Conservation (phyloP, 2,113 vertebrate species). For the Cryptomyrus ogoouensis region DNA sequence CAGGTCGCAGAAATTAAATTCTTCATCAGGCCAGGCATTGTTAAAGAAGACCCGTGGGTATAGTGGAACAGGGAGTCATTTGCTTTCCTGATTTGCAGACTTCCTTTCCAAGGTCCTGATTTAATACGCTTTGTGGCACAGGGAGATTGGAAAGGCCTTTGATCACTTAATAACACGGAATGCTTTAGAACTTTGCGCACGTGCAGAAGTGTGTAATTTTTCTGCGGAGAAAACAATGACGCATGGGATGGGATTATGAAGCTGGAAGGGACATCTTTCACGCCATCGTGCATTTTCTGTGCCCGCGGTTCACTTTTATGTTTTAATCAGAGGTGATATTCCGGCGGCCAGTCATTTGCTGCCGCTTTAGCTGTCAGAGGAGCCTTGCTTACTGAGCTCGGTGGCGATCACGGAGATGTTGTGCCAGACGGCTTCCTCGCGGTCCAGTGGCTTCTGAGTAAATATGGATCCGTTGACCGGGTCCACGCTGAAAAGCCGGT, state of each 20-base stretch:
- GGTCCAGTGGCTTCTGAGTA: slow-evolving; percentile 77
- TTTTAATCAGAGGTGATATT: neutral
- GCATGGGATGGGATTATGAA: neutral
- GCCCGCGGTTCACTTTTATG: neutral
- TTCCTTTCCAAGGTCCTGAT: neutral
- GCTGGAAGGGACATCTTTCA: neutral
- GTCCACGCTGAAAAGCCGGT: slow-evolving; percentile 82
- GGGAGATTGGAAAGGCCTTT: slow-evolving; percentile 12
- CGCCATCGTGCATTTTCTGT: neutral
- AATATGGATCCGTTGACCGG: slow-evolving; percentile 85
- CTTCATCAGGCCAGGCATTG: neutral
- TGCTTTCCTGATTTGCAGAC: neutral
- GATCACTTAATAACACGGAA: slow-evolving; percentile 2
- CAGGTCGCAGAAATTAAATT: neutral
- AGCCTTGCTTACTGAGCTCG: slow-evolving; percentile 86
- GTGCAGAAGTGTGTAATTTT: neutral
- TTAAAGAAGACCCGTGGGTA: neutral
- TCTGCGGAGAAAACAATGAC: neutral
- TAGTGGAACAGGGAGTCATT: neutral
- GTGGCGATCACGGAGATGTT: slow-evolving; percentile 87
- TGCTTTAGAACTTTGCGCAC: neutral
- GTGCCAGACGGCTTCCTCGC: slow-evolving; percentile 84
- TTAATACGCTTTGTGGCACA: neutral
- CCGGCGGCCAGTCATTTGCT: neutral
- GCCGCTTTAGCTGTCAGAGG: neutral